Percentiles rank a stretch among this genome's conserved stretches.
Evolutionary conservation across 2,113 vertebrate species (phyloP).

Genomic region (Pluvianellus socialis): DNA sequence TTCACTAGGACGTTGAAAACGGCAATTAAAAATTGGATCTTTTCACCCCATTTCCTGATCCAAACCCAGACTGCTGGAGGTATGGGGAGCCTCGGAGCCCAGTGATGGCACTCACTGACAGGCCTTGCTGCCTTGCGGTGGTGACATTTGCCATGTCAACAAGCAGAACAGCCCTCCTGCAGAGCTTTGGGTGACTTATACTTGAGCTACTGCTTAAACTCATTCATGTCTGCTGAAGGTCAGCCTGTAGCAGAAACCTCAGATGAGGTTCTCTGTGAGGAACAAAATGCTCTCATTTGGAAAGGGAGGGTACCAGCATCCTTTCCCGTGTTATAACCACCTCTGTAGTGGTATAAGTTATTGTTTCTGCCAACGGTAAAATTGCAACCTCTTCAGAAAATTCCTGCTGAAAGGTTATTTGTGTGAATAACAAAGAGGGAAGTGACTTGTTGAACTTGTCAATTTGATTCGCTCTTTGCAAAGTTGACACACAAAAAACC

Average conservation of each 20-base stretch:
- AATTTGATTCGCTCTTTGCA: neutral
- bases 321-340: neutral
- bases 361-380: neutral
- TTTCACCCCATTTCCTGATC: neutral
- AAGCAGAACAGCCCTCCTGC: neutral
- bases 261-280: neutral
- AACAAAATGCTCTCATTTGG: neutral
- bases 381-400: neutral
- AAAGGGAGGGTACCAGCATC: neutral
- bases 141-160: neutral
- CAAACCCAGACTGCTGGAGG: neutral
- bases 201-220: neutral
- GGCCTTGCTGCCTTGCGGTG: neutral
- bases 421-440: neutral
- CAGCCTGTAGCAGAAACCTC: neutral
- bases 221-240: neutral
- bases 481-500: neutral
- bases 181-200: neutral
- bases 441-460: neutral
- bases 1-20: neutral
- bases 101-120: neutral
- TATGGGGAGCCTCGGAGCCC: neutral
- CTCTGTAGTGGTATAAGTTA: neutral
- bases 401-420: neutral
- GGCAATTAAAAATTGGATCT: neutral